Conservation (phyloP, 2,797 vertebrate genomes). For the Brachyrhaphis roseni region DNA sequence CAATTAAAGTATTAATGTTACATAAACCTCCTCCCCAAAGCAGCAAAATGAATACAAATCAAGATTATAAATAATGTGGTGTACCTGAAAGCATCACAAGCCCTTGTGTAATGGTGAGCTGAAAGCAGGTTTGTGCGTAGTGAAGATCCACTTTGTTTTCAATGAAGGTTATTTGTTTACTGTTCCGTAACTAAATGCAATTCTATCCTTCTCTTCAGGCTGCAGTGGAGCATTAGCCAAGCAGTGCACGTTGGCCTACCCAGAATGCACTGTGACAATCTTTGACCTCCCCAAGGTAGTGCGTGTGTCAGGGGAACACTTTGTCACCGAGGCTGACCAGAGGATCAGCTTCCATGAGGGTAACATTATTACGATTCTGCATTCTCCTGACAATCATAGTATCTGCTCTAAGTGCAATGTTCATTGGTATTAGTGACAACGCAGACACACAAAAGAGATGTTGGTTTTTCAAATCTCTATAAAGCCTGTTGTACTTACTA, state of each 20-base stretch:
- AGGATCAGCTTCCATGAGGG: constrained; percentile 85
- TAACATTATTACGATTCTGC: constrained; percentile 48
- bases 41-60: constrained; percentile 48
- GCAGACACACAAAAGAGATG: background rate
- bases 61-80: constrained; percentile 48
- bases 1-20: constrained; percentile 55
- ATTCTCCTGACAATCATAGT: constrained; percentile 33
- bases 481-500: background rate
- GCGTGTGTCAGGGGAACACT: constrained; percentile 74
- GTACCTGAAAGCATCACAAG: constrained; percentile 45
- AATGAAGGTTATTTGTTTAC: constrained; percentile 49
- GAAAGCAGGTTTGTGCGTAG: constrained; percentile 11
- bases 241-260: constrained; percentile 83
- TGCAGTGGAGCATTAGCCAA: constrained; percentile 89
- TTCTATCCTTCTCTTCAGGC: constrained; percentile 74
- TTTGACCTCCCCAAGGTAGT: constrained; percentile 90
- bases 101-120: constrained; percentile 12
- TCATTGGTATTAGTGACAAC: background rate
- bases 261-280: constrained; percentile 82
- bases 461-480: background rate
- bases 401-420: background rate
- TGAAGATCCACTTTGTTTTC: constrained; percentile 32
- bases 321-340: constrained; percentile 64
- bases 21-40: constrained; percentile 50
- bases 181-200: constrained; percentile 47